Base-by-base conservation (phyloP, 2,888 invertebrate species). In the Idaea biselata region DNA sequence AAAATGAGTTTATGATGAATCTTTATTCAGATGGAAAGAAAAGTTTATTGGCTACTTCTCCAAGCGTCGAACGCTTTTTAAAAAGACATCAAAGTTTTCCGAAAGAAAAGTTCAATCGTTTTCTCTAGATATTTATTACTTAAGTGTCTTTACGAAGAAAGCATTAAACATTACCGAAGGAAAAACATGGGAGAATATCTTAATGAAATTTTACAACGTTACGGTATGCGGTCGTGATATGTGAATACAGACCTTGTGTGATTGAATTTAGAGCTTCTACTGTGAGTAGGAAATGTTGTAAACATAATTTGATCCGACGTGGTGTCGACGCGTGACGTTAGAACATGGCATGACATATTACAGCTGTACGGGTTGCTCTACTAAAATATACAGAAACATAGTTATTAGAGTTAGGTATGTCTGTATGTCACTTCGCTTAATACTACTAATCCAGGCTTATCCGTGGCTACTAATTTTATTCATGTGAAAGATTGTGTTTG, bases 311-410 rank as follows among this genome's bases (percentile, higher is more conserved):
- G 79, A 83, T 82, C 75, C 73, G 73, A 65, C 66, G 64, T 60
- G 75, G 68, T 67, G 78, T 78, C 77, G 73, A 70, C 68, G 66
- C 59, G 76, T 69, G 74, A 73, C 73, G 75, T 71, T 70, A 72
- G 68, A 71, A 70, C 65, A 62, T 71, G 71, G 70, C 73, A 74
- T 80, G 84, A 84, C 74, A 75, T 79, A 84, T 83, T 73, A 76
- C 84, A 83, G 80, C 79, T 85, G 86, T 67, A 70, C 58, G 61
- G 64, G 44, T 44, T 44, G 11, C 44, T 4, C 44, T 44, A 44
- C 44, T 44, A 44, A 44, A 44, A 44, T 44, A 44, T 44, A 14
- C 14, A 44, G 14, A 44, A 14, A 14, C 14, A 44, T 14, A 44
- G 8, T 14, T n/a, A n/a, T n/a, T 44, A 44, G 14, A 44, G 14